phyloP scores from a whole-genome alignment of 1,140 invertebrate species.

The Drosophila bipectinata region DNA sequence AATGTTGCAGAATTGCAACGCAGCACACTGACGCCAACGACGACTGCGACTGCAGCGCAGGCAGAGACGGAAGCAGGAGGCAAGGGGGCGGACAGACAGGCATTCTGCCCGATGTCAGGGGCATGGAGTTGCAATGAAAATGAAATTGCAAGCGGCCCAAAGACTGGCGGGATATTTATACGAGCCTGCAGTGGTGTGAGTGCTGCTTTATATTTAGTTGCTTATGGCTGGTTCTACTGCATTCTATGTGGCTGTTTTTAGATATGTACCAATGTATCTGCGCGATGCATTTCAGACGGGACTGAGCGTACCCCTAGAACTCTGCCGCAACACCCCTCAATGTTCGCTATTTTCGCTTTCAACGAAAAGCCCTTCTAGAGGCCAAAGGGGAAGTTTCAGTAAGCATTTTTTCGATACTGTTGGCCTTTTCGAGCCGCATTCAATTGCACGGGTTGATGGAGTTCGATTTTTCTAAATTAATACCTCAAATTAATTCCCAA shows the following conservation, averaged over 20 bases:
- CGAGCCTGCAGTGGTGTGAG: slow-evolving; percentile 24
- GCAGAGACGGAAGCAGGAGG: slow-evolving; percentile 8
- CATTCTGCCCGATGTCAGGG: slow-evolving; percentile 73
- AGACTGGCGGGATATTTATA: slow-evolving; percentile 44
- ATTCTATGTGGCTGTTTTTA: slow-evolving; percentile 67
- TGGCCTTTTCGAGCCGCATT: slow-evolving; percentile 2
- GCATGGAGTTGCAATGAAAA: slow-evolving; percentile 81
- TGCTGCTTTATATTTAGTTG: slow-evolving; percentile 69
- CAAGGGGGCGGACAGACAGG: slow-evolving; percentile 12
- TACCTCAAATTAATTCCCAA: background rate
- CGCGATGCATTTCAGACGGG: slow-evolving; percentile 65
- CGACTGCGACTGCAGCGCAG: slow-evolving; percentile 5
- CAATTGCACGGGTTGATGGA: slow-evolving; percentile 18
- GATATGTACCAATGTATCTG: slow-evolving; percentile 59
- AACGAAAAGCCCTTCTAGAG: slow-evolving; percentile 47
- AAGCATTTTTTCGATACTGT: slow-evolving; percentile 51
- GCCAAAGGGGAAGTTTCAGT: slow-evolving; percentile 38
- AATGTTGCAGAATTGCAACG: slow-evolving; percentile 26
- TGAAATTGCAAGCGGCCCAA: slow-evolving; percentile 74
- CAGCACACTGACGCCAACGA: slow-evolving; percentile 1
- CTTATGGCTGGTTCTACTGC: slow-evolving; percentile 74
- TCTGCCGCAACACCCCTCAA: slow-evolving; percentile 29
- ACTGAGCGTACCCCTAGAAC: slow-evolving; percentile 34
- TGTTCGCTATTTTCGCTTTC: slow-evolving; percentile 75
- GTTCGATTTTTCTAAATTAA: background rate